A percentile compares a stretch with the other conserved stretches of the same genome.
Conservation (phyloP, 2,113 vertebrate genomes). For the Labrus mixtus region DNA sequence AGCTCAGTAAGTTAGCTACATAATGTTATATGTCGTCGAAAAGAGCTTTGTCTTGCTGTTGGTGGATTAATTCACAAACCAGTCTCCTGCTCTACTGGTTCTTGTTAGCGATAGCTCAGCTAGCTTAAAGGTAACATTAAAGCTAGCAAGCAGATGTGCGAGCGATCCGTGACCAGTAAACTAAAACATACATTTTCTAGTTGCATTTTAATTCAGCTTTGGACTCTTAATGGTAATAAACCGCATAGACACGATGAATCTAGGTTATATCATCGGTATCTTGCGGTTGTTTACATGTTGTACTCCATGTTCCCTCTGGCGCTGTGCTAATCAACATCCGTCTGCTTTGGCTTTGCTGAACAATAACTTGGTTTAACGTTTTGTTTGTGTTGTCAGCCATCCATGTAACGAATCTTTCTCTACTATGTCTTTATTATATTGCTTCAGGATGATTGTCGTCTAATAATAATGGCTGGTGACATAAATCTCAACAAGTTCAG, state of each 20-base stretch:
- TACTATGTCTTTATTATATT: neutral
- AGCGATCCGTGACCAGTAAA: conserved; percentile 1
- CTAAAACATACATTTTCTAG: neutral
- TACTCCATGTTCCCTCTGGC: conserved; percentile 30
- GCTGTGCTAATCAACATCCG: conserved; percentile 60
- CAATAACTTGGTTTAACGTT: conserved; percentile 1
- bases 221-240: neutral
- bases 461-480: neutral
- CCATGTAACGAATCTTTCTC: neutral
- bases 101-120: conserved; percentile 42
- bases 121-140: conserved; percentile 69
- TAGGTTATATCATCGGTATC: neutral
- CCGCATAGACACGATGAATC: neutral
- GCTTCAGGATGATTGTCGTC: too few relatives aligned
- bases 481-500: neutral
- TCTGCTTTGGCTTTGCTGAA: conserved; percentile 8
- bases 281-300: conserved; percentile 51
- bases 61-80: conserved; percentile 23
- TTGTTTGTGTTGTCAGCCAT: conserved; percentile 6
- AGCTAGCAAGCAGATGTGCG: conserved; percentile 49
- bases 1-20: neutral
- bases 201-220: neutral
- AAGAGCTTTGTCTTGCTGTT: neutral
- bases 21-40: neutral
- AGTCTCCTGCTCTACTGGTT: conserved; percentile 21